Percentiles rank a stretch among this genome's conserved stretches.
Conservation (phyloP, 1,140 invertebrate species). For the Drosophila pseudoananassae region DNA sequence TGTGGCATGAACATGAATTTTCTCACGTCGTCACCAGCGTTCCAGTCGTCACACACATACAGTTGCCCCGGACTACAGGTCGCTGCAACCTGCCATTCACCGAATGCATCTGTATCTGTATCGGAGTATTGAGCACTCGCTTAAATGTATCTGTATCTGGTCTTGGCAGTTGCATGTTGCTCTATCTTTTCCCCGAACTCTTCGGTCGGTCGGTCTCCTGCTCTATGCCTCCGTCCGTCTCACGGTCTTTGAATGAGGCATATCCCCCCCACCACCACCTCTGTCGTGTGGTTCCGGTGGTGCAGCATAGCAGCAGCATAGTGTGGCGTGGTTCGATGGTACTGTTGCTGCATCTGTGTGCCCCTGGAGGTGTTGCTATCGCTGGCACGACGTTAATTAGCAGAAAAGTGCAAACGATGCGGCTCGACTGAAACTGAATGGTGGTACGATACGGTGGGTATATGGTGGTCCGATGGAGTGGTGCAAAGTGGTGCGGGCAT, state of each 20-base stretch:
- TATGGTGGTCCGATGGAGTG: constrained; percentile 4
- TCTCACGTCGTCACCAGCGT: constrained; percentile 73
- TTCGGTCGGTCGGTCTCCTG: constrained; percentile 10
- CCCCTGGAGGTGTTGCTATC: constrained; percentile 51
- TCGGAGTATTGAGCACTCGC: constrained; percentile 3
- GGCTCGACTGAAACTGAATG: constrained; percentile 22
- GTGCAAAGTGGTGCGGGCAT: background rate
- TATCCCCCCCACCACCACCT: constrained; percentile 10
- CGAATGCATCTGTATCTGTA: constrained; percentile 40
- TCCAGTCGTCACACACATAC: constrained; percentile 13
- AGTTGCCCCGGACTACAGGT: background rate
- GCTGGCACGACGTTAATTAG: constrained; percentile 70
- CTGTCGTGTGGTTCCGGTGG: constrained; percentile 44
- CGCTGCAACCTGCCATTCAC: constrained; percentile 60
- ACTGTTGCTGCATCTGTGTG: constrained; percentile 24
- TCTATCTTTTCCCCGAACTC: constrained; percentile 78
- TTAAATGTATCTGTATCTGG: constrained; percentile 38
- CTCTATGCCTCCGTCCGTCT: constrained; percentile 1
- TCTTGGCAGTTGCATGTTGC: constrained; percentile 75
- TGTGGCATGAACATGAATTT: constrained; percentile 80
- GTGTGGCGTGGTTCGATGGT: background rate
- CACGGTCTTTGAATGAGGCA: constrained; percentile 51
- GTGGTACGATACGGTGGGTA: constrained; percentile 1
- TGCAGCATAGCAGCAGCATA: background rate
- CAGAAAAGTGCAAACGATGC: constrained; percentile 68